These are phyloP conservation scores for Trichosurus vulpecula DNA, from an alignment of 2,797 vertebrate species.

Conservation along the genomic window DNA sequence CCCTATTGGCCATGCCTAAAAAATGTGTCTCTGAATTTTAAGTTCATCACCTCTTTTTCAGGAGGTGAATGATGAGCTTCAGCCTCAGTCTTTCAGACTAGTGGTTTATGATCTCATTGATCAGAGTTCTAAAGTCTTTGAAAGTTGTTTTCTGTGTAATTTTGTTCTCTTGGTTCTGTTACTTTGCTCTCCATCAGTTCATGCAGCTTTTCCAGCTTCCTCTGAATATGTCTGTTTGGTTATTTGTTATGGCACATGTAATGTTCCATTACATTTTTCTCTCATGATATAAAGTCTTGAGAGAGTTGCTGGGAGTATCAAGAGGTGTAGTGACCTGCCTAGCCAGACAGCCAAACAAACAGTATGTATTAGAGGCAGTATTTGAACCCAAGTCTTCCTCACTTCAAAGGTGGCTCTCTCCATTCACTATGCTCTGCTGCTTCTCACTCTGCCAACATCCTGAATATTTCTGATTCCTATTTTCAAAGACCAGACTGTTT, in stretches of 20 bases:
- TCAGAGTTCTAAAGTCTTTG: not conserved
- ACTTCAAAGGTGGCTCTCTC: not conserved
- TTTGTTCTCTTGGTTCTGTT: not conserved
- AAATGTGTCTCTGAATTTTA: not conserved
- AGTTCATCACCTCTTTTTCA: not conserved
- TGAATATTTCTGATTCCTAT: slow-evolving; percentile 11
- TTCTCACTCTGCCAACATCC: not conserved
- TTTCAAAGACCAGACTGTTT: slow-evolving; percentile 44
- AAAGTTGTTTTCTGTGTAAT: not conserved
- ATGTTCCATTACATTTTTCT: not conserved
- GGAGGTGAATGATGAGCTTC: not conserved
- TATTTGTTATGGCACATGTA: not conserved
- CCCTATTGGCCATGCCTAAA: not conserved
- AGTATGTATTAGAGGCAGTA: not conserved
- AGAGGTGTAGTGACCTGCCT: not conserved
- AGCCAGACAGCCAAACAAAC: not conserved
- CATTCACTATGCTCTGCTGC: slow-evolving; percentile 1
- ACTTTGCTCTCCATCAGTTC: not conserved
- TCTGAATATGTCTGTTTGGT: not conserved
- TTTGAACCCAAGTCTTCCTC: not conserved
- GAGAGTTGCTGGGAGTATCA: not conserved
- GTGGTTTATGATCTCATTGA: not conserved
- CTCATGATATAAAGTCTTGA: not conserved
- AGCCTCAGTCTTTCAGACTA: not conserved
- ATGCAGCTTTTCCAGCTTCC: not conserved